These are phyloP conservation scores for Lordiphosa andalusiaca DNA, from an alignment of 2,888 invertebrate species.

Conservation along the genomic window DNA sequence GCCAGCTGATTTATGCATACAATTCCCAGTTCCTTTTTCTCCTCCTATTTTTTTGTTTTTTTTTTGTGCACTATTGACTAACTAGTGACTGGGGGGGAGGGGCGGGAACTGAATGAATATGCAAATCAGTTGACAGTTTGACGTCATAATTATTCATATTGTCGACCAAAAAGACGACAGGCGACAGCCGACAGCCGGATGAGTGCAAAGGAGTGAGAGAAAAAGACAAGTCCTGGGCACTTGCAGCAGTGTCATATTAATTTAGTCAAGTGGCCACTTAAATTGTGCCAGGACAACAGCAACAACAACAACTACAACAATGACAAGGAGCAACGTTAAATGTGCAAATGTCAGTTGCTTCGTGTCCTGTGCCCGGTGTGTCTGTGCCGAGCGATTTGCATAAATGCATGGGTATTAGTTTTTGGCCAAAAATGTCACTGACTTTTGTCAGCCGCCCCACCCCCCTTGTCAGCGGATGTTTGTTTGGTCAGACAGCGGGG, in stretches of 20 bases:
- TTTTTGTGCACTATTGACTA: not conserved
- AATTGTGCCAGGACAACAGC: slow-evolving; percentile 59
- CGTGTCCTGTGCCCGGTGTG: slow-evolving; percentile 14
- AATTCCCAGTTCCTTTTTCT: not conserved
- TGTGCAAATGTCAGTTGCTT: slow-evolving; percentile 55
- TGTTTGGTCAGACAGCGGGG: not conserved
- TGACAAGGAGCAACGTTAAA: slow-evolving; percentile 31
- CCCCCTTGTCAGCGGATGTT: slow-evolving; percentile 7
- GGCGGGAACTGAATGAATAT: slow-evolving; percentile 40
- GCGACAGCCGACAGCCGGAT: not conserved
- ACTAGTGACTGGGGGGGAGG: not conserved
- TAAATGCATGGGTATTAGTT: slow-evolving; percentile 62
- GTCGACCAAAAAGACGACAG: slow-evolving; percentile 44
- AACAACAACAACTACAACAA: slow-evolving; percentile 7
- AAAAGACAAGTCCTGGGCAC: slow-evolving; percentile 56
- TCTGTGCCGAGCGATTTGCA: slow-evolving; percentile 53
- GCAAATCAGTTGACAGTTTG: slow-evolving; percentile 60
- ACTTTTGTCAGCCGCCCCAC: slow-evolving; percentile 35
- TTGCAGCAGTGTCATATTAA: slow-evolving; percentile 71
- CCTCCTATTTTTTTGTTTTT: slow-evolving; percentile 4
- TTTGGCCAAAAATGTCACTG: slow-evolving; percentile 50
- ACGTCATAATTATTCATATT: slow-evolving; percentile 70
- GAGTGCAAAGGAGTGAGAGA: slow-evolving; percentile 2
- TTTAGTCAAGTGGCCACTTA: slow-evolving; percentile 74
- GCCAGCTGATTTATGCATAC: too few relatives aligned